Evolutionary conservation across 2,113 vertebrate genomes (phyloP).

Genomic region (Poeciliopsis turrubarensis): DNA sequence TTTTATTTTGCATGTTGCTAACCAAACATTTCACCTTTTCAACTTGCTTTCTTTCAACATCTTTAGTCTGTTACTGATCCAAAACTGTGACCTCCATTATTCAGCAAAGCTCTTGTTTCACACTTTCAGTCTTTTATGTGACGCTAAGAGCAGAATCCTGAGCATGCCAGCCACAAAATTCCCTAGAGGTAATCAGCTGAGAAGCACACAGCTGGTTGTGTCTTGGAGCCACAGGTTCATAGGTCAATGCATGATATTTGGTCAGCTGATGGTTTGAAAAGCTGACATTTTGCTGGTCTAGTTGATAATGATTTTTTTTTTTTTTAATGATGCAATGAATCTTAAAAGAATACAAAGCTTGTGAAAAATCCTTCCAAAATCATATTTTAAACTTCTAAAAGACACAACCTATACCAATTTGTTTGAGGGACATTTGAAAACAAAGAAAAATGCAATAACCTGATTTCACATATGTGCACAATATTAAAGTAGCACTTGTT

Average conservation of each 20-base stretch:
- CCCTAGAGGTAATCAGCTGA: conserved; percentile 69
- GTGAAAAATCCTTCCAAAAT: background rate
- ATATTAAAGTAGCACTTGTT: background rate
- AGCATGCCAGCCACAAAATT: conserved; percentile 38
- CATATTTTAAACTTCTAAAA: background rate
- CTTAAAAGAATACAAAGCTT: background rate
- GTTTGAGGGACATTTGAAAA: too few relatives aligned
- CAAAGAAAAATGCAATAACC: background rate
- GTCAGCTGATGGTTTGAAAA: conserved; percentile 22
- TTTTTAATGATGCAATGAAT: background rate
- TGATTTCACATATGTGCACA: background rate
- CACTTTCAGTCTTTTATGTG: conserved; percentile 63
- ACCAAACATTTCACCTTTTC: conserved; percentile 18
- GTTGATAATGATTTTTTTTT: conserved; percentile 9
- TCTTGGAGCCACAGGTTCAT: conserved; percentile 49
- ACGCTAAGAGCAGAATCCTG: conserved; percentile 40
- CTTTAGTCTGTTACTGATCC: conserved; percentile 42
- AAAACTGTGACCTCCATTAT: conserved; percentile 47
- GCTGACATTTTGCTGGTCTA: conserved; percentile 30
- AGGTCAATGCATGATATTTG: conserved; percentile 53
- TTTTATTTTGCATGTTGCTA: background rate
- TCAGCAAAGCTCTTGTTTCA: conserved; percentile 50
- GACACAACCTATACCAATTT: too few relatives aligned
- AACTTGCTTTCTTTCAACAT: background rate
- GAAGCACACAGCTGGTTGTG: conserved; percentile 55